Evolutionary conservation across 2,888 invertebrate genomes (phyloP).

Genomic region (Urechis unicinctus): DNA sequence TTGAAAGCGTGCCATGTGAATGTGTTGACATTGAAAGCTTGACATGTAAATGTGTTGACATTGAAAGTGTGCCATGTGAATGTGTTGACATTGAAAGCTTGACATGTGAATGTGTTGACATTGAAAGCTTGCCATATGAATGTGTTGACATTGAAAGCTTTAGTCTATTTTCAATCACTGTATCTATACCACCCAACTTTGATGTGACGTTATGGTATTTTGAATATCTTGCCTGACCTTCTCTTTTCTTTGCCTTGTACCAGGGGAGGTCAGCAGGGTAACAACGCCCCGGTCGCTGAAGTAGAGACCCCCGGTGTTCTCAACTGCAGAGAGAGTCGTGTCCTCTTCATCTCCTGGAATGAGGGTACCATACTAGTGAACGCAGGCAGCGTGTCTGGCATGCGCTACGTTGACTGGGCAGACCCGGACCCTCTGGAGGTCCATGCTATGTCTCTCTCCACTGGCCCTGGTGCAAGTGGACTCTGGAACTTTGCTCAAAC

Average conservation of each 20-base stretch:
- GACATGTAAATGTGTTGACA: too few species aligned
- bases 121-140: too few species aligned
- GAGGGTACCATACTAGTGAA: neutral
- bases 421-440: neutral
- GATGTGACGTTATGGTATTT: too few species aligned
- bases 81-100: too few species aligned
- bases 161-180: too few species aligned
- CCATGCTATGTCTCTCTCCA: neutral
- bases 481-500: neutral
- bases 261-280: neutral
- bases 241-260: neutral
- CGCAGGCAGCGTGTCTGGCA: neutral
- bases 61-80: too few species aligned
- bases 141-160: too few species aligned
- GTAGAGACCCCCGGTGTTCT: neutral
- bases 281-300: neutral
- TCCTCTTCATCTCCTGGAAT: neutral
- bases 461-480: neutral
- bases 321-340: neutral
- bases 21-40: too few species aligned
- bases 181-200: too few species aligned
- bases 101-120: too few species aligned
- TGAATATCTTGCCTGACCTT: too few species aligned
- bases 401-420: neutral
- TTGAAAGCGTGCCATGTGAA: too few species aligned